These are phyloP conservation scores for Ceuthmochares aereus DNA, from an alignment of 2,113 vertebrate genomes.

Conservation along the genomic window DNA sequence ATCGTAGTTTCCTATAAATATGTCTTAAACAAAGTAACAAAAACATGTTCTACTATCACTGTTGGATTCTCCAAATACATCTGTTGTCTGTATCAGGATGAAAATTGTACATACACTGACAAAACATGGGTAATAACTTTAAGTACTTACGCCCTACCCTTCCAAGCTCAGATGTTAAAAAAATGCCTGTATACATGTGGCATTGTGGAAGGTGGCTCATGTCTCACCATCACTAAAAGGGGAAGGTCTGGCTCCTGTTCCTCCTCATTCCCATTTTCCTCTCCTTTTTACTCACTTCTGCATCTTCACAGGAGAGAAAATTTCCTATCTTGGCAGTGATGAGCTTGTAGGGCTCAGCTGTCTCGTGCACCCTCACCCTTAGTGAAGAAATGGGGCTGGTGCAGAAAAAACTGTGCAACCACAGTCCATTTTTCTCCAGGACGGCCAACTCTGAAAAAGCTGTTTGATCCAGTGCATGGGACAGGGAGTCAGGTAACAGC, in stretches of 20 bases:
- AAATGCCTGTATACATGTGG: background rate
- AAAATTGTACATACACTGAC: background rate
- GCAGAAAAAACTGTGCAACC: fast-evolving
- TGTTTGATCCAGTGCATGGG: background rate
- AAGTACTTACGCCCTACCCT: background rate
- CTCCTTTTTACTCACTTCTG: background rate
- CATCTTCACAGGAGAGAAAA: background rate
- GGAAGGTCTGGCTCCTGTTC: background rate
- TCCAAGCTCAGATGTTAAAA: background rate
- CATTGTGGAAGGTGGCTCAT: background rate
- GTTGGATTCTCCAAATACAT: background rate
- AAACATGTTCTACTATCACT: background rate
- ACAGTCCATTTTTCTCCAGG: too few relatives aligned
- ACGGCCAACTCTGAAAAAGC: background rate
- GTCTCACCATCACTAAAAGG: background rate
- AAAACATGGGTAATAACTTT: background rate
- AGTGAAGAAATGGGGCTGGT: background rate
- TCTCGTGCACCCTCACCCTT: background rate
- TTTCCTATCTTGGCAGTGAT: background rate
- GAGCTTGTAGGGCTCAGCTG: background rate
- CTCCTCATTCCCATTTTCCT: background rate
- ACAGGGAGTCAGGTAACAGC: background rate
- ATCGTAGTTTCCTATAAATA: background rate
- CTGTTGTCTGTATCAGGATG: background rate
- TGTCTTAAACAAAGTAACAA: background rate